phyloP scores from a whole-genome alignment of 2,888 invertebrate genomes.

The Oeneis ivallda region DNA sequence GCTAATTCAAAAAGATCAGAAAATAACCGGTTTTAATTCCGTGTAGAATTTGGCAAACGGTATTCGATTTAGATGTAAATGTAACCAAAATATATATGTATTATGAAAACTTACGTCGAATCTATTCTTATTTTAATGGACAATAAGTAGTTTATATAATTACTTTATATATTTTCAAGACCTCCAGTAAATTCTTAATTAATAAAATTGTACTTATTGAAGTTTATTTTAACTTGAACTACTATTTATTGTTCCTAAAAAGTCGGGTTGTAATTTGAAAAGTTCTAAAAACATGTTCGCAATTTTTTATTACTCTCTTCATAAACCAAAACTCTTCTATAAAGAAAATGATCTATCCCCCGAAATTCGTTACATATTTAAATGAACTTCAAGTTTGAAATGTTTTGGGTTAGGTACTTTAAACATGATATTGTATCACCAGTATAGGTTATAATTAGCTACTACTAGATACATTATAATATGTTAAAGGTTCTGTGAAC shows the following conservation, averaged over 20 bases:
- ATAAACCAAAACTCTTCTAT: too few relatives aligned
- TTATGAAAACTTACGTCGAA: slow-evolving; percentile 38
- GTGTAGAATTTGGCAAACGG: slow-evolving; percentile 27
- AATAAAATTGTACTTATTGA: slow-evolving; percentile 33
- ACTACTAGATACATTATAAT: slow-evolving; percentile 2
- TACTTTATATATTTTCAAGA: slow-evolving; percentile 24
- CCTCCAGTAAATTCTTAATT: slow-evolving; percentile 17
- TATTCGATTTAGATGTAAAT: slow-evolving; percentile 28
- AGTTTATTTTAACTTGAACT: slow-evolving; percentile 7
- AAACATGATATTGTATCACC: slow-evolving; percentile 7
- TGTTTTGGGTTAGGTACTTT: too few relatives aligned
- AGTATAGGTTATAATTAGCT: slow-evolving; percentile 14
- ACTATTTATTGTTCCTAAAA: not conserved
- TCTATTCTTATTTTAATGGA: slow-evolving; percentile 41
- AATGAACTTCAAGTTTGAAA: too few relatives aligned
- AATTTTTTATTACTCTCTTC: too few relatives aligned
- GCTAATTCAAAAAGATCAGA: slow-evolving; percentile 38
- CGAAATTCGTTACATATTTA: too few relatives aligned
- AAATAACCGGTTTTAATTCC: slow-evolving; percentile 36
- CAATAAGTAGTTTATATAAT: slow-evolving; percentile 31
- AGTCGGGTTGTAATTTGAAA: not conserved
- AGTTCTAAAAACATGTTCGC: not conserved
- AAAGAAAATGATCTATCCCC: too few relatives aligned
- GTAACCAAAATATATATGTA: slow-evolving; percentile 42
- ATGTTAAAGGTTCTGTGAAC: slow-evolving; percentile 4